These are phyloP conservation scores for Castor canadensis DNA, from an alignment of 2,113 vertebrate genomes.

Conservation along the genomic window DNA sequence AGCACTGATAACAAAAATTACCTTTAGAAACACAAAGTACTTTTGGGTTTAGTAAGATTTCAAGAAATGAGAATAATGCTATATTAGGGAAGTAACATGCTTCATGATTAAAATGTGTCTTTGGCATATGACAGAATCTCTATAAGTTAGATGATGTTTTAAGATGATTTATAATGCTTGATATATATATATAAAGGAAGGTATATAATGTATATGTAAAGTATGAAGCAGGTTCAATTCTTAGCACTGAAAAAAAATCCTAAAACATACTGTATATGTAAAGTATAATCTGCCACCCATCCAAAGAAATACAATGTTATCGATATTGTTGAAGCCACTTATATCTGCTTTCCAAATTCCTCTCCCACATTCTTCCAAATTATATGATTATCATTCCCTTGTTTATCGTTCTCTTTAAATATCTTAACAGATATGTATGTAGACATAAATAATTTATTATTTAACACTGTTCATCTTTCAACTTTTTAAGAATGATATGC, in stretches of 20 bases:
- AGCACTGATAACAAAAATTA: background rate
- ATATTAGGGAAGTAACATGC: background rate
- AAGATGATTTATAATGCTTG: background rate
- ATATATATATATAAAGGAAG: background rate
- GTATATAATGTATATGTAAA: background rate
- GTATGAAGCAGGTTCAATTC: background rate
- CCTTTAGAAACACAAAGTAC: background rate
- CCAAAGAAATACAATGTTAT: constrained; percentile 19
- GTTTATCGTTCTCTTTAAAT: background rate
- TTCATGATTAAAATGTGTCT: constrained; percentile 12
- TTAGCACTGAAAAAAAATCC: background rate
- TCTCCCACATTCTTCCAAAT: background rate
- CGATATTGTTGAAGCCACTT: background rate
- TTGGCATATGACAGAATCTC: constrained; percentile 6
- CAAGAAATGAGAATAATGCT: background rate
- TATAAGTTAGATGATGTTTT: background rate
- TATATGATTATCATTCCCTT: background rate
- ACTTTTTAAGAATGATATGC: background rate
- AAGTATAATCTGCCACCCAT: constrained; percentile 1
- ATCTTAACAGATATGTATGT: background rate
- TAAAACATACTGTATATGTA: background rate
- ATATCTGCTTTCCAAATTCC: background rate
- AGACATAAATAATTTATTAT: constrained; percentile 12
- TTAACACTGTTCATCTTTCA: constrained; percentile 40
- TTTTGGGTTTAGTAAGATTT: constrained; percentile 36